Conservation (phyloP, 2,888 invertebrate genomes). For the Adelognathus sp. region DNA sequence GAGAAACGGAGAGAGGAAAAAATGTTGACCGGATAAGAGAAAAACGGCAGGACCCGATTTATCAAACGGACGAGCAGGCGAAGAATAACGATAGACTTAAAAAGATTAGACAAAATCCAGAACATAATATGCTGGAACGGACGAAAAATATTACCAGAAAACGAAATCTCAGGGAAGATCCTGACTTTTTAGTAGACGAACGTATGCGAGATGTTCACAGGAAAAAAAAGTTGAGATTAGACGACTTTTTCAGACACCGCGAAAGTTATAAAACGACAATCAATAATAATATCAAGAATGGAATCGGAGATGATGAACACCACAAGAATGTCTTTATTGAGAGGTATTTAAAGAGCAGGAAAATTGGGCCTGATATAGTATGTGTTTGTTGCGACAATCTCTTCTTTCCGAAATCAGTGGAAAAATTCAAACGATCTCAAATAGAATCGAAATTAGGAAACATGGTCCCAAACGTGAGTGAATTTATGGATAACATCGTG, state of each 20-base stretch:
- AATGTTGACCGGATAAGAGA: neutral
- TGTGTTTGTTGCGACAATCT: constrained; percentile 55
- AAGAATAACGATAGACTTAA: neutral
- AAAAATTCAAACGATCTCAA: constrained; percentile 9
- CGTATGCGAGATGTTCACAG: neutral
- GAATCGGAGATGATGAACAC: constrained; percentile 3
- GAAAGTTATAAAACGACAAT: neutral
- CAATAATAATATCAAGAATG: neutral
- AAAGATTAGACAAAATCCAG: neutral
- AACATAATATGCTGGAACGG: neutral
- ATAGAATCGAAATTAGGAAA: neutral
- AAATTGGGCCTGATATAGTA: constrained; percentile 25
- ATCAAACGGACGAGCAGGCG: neutral
- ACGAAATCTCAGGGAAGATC: neutral
- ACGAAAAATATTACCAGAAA: neutral
- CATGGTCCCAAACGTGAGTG: neutral
- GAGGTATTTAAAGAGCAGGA: constrained; percentile 36
- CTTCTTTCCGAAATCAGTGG: constrained; percentile 53
- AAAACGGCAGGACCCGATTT: neutral
- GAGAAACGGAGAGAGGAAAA: neutral
- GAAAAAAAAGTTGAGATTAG: neutral
- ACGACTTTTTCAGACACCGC: constrained; percentile 4
- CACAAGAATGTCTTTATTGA: neutral
- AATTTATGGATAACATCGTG: neutral
- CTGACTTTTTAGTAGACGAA: too few relatives aligned